Percentiles rank a stretch among this genome's conserved stretches.
These are phyloP conservation scores for Musca vetustissima DNA, from an alignment of 1,140 invertebrate species.

Conservation along the genomic window DNA sequence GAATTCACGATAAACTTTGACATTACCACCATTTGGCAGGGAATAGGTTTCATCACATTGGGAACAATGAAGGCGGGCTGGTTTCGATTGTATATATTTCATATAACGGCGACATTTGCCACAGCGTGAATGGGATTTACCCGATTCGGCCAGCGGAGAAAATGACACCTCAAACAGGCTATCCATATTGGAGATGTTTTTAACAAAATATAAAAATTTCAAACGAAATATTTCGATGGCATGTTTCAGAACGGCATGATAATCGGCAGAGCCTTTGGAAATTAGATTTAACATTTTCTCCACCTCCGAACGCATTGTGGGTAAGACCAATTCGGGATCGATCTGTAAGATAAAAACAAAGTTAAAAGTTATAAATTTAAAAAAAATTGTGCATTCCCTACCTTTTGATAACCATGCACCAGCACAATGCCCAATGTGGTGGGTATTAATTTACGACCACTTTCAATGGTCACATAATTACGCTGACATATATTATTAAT, in stretches of 20 bases:
- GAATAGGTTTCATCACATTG: constrained; percentile 96
- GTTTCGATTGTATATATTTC: constrained; percentile 94
- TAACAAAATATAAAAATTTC: constrained; percentile 96
- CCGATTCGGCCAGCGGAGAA: constrained; percentile 89
- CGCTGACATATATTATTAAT: constrained; percentile 98
- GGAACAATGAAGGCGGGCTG: constrained; percentile 90
- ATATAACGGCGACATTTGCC: constrained; percentile 97
- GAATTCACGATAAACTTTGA: constrained; percentile 86
- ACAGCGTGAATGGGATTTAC: constrained; percentile 94
- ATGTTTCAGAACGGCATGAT: constrained; percentile 83
- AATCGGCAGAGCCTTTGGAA: constrained; percentile 86
- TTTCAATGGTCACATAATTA: constrained; percentile 90
- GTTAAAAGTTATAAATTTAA: no score
- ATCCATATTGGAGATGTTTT: constrained; percentile 91
- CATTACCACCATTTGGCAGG: constrained; percentile 89
- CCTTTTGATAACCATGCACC: constrained; percentile 81
- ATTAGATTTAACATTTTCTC: constrained; percentile 98
- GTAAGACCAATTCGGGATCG: constrained; percentile 93
- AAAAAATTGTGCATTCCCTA: no score
- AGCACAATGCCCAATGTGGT: constrained; percentile 94
- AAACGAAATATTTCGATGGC: constrained; percentile 92
- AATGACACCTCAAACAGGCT: constrained; percentile 96
- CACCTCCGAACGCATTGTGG: constrained; percentile 95
- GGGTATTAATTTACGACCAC: constrained; percentile 80
- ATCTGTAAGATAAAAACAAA: constrained; percentile 81